Evolutionary conservation across 2,113 vertebrate species (phyloP).

Genomic region (Silurus asotus): DNA sequence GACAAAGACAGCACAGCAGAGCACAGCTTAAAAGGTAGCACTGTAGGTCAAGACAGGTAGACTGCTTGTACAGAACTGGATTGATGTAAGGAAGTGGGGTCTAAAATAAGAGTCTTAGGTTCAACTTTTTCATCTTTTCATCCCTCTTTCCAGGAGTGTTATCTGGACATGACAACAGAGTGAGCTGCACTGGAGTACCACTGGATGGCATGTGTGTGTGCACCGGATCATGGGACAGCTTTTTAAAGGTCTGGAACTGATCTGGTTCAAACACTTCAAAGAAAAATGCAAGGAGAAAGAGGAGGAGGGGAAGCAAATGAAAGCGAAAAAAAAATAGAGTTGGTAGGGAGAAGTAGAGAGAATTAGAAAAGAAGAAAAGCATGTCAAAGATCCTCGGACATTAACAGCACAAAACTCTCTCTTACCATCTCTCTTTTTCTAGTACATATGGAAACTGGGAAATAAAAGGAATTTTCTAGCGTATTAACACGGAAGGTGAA

Average conservation of each 20-base stretch:
- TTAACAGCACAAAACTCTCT: slow-evolving; percentile 14
- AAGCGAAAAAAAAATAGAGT: slow-evolving; percentile 19
- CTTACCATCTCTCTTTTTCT: slow-evolving; percentile 44
- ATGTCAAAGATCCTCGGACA: slow-evolving; percentile 17
- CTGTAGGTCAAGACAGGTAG: not conserved
- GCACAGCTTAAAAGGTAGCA: not conserved
- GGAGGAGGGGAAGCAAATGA: slow-evolving; percentile 5
- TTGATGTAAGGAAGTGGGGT: not conserved
- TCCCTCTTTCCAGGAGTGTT: slow-evolving; percentile 83
- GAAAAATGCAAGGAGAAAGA: not conserved
- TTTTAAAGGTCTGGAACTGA: slow-evolving; percentile 85
- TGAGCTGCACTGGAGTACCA: slow-evolving; percentile 96
- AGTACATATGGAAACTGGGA: slow-evolving; percentile 47
- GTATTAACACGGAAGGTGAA: slow-evolving; percentile 29
- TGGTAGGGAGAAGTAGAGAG: slow-evolving; percentile 13
- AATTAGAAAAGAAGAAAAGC: not conserved
- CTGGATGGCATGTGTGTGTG: slow-evolving; percentile 94
- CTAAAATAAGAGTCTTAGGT: not conserved
- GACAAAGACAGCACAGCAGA: too few relatives aligned
- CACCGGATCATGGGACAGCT: slow-evolving; percentile 99
- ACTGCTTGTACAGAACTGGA: not conserved
- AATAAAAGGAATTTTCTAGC: slow-evolving; percentile 51
- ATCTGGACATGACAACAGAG: slow-evolving; percentile 96
- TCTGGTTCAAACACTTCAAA: not conserved
- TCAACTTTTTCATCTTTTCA: not conserved